Percentiles rank a stretch among this genome's conserved stretches.
phyloP scores from a whole-genome alignment of 2,797 vertebrate species.

The Saguinus oedipus region DNA sequence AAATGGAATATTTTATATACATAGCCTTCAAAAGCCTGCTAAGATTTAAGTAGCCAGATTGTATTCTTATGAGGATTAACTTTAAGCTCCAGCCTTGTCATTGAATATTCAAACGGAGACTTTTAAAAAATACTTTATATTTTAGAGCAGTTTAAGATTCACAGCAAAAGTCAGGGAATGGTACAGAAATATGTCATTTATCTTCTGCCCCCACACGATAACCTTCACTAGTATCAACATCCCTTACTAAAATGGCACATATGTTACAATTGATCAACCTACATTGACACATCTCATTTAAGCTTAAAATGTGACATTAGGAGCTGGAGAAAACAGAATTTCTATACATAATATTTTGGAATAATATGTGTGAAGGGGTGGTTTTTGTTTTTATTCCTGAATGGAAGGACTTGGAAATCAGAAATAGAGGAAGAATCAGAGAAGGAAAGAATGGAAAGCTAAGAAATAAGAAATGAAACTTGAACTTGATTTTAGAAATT shows the following conservation, averaged over 20 bases:
- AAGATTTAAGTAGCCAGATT: not conserved
- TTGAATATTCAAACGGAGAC: not conserved
- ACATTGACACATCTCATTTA: not conserved
- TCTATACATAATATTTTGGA: not conserved
- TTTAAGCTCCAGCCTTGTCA: slow-evolving; percentile 15
- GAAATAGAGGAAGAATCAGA: not conserved
- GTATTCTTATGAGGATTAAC: slow-evolving; percentile 27
- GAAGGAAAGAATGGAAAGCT: not conserved
- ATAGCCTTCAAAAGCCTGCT: not conserved
- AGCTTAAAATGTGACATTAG: not conserved
- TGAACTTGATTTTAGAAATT: not conserved
- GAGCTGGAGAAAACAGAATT: not conserved
- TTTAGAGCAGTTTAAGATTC: not conserved
- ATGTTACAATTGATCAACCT: not conserved
- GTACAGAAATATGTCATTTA: not conserved
- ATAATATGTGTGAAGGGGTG: fast-evolving
- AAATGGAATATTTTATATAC: not conserved
- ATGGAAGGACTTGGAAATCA: not conserved
- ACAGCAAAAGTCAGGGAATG: not conserved
- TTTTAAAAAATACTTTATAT: not conserved
- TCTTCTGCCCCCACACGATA: not conserved
- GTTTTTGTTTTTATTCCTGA: not conserved
- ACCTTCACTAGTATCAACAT: no score
- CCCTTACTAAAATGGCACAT: fast-evolving
- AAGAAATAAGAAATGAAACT: not conserved